Conservation (phyloP, 2,113 vertebrate species). For the Oreamnos americanus region DNA sequence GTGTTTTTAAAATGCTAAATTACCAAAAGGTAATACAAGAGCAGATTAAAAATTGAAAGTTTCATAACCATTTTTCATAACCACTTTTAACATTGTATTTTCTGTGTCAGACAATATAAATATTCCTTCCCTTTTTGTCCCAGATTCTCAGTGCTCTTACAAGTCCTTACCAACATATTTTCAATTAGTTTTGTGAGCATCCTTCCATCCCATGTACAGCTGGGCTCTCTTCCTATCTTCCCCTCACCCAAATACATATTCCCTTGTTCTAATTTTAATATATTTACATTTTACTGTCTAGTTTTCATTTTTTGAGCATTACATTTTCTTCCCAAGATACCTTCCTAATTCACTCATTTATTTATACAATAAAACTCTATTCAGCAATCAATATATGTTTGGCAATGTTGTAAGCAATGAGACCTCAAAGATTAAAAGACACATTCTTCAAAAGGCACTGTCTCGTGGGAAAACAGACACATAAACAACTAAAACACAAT, state of each 20-base stretch:
- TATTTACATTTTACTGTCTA: background rate
- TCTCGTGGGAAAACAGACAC: background rate
- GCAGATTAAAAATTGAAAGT: background rate
- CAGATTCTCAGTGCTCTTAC: background rate
- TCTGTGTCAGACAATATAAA: background rate
- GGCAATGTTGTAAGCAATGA: background rate
- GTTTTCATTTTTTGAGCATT: background rate
- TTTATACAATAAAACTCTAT: background rate
- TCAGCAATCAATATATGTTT: background rate
- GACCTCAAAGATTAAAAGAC: background rate
- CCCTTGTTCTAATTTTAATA: background rate
- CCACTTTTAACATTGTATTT: background rate
- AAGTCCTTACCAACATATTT: background rate
- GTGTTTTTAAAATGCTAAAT: background rate
- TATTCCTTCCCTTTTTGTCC: background rate
- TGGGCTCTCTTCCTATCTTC: background rate
- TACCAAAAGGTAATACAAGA: background rate
- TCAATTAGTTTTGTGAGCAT: background rate
- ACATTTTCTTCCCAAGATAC: background rate
- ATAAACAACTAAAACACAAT: background rate
- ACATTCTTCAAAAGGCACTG: background rate
- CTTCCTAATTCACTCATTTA: background rate
- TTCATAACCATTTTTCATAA: background rate
- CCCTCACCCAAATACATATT: background rate
- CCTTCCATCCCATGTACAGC: background rate